Percentiles rank a stretch among this genome's conserved stretches.
Conservation (phyloP, 35 echinoderm and acorn worm species). For the Chiridota heheva region DNA sequence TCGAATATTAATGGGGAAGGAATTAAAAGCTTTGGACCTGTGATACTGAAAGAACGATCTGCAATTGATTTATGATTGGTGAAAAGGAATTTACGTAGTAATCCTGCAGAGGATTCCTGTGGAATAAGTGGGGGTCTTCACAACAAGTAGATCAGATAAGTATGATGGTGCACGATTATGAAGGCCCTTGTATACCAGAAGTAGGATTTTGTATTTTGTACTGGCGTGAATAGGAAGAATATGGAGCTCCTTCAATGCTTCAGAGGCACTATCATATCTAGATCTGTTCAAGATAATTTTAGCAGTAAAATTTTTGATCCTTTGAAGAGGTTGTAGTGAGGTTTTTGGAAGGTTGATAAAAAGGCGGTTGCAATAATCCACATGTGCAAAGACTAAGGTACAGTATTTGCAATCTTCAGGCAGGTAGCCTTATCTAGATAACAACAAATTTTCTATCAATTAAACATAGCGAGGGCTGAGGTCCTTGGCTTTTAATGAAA, state of each 20-base stretch:
- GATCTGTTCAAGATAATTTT: slow-evolving; percentile 26
- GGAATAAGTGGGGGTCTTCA: too few relatives aligned
- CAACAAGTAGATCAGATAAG: too few relatives aligned
- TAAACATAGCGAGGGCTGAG: slow-evolving; percentile 11
- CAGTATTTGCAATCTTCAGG: slow-evolving; percentile 14
- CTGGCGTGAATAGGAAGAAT: neutral
- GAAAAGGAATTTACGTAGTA: too few relatives aligned
- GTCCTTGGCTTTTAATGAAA: slow-evolving; percentile 17
- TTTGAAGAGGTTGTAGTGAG: slow-evolving; percentile 19
- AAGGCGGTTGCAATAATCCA: slow-evolving; percentile 33
- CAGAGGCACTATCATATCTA: slow-evolving; percentile 31
- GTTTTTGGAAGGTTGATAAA: slow-evolving; percentile 12
- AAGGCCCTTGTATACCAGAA: too few relatives aligned
- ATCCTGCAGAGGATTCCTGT: too few relatives aligned
- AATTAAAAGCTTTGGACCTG: too few relatives aligned
- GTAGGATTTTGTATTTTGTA: too few relatives aligned
- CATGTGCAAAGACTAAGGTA: slow-evolving; percentile 11
- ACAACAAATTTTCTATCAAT: slow-evolving; percentile 28
- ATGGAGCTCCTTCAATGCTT: slow-evolving; percentile 21
- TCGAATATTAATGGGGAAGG: too few relatives aligned
- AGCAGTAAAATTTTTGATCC: slow-evolving; percentile 30
- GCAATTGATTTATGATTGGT: too few relatives aligned
- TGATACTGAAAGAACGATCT: too few relatives aligned
- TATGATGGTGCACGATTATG: too few relatives aligned
- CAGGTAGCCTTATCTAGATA: slow-evolving; percentile 8